These are phyloP conservation scores for Paracentrotus lividus DNA, from an alignment of 53 echinoderm and acorn worm species.

Conservation along the genomic window DNA sequence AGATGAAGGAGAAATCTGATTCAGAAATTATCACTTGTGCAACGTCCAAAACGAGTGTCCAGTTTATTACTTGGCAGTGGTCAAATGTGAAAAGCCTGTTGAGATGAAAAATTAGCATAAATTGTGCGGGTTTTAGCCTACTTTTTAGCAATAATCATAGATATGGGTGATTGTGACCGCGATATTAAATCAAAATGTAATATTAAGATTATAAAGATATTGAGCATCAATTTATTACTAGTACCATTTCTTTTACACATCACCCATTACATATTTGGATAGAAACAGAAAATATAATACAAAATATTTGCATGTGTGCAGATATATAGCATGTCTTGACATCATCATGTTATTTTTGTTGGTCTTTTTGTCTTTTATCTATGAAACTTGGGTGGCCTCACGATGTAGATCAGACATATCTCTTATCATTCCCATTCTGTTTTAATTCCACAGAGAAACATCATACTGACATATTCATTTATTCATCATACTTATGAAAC, in stretches of 20 bases:
- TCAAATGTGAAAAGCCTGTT: not conserved
- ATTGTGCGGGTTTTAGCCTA: not conserved
- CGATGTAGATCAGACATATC: constrained; percentile 21
- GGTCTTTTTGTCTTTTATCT: constrained; percentile 8
- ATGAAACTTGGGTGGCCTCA: constrained; percentile 38
- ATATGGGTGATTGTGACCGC: not conserved
- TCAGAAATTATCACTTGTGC: constrained; percentile 41
- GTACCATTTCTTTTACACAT: not conserved
- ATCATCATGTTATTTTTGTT: constrained; percentile 13
- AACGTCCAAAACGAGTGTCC: not conserved
- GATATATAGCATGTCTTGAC: not conserved
- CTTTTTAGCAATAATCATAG: not conserved
- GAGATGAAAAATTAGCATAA: constrained; percentile 3
- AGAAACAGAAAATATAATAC: too few species aligned
- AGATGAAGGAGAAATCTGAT: constrained; percentile 12
- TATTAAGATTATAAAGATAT: not conserved
- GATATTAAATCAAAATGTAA: not conserved
- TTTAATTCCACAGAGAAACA: constrained; percentile 26
- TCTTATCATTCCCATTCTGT: constrained; percentile 38
- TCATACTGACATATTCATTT: constrained; percentile 43
- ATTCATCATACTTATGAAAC: constrained; percentile 1
- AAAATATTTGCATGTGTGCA: not conserved
- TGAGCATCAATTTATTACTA: not conserved
- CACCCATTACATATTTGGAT: too few species aligned
- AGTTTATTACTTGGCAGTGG: not conserved